Conservation (phyloP, 2,888 invertebrate species). For the Philopedon plagiatum region DNA sequence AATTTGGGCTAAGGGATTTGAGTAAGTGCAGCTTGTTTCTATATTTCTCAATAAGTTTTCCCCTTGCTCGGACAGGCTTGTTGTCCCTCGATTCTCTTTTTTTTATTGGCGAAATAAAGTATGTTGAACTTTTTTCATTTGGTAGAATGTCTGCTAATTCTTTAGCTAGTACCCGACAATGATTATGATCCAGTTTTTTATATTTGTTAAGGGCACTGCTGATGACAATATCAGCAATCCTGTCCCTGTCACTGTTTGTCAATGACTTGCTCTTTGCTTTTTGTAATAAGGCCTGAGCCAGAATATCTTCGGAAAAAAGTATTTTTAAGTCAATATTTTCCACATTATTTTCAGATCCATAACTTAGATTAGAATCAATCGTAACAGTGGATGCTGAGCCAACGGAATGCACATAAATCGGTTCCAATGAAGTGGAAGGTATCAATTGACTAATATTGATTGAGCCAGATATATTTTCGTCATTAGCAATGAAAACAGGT, state of each 20-base stretch:
- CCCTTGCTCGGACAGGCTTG: not conserved
- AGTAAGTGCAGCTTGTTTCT: conserved; percentile 5
- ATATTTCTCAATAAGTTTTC: conserved; percentile 5
- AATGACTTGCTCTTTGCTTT: not conserved
- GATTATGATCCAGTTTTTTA: not conserved
- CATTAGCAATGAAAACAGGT: no score
- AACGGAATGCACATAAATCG: no score
- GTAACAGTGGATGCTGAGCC: no score
- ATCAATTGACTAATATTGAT: no score
- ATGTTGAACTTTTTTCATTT: not conserved
- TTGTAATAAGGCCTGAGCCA: not conserved
- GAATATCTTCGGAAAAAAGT: not conserved
- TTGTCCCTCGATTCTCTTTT: not conserved
- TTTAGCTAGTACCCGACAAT: not conserved
- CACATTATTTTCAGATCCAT: no score
- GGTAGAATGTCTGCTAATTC: not conserved
- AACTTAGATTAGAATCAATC: no score
- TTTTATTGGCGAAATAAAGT: not conserved
- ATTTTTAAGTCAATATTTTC: not conserved
- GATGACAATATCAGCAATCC: not conserved
- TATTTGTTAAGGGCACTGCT: not conserved
- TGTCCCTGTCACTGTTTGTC: not conserved
- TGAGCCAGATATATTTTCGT: no score
- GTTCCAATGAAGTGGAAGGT: no score
- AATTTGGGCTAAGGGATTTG: not conserved